A percentile compares a stretch with the other conserved stretches of the same genome.
Conservation (phyloP, 2,113 vertebrate genomes). For the Oreochromis niloticus region DNA sequence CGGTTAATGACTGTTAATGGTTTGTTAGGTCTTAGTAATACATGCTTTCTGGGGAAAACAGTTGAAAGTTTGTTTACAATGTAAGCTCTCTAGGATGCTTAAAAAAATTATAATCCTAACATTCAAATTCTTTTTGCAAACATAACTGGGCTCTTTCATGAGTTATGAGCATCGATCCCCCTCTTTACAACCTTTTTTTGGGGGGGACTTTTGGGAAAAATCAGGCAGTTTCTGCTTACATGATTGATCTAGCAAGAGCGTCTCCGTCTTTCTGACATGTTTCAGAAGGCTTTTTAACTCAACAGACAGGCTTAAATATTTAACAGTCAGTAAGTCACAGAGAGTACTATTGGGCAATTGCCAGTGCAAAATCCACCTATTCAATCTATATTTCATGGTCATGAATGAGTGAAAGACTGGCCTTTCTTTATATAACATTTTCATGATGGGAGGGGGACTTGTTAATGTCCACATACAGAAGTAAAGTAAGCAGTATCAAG, state of each 20-base stretch:
- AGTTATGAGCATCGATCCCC: not conserved
- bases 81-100: not conserved
- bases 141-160: not conserved
- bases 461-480: not conserved
- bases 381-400: constrained; percentile 54
- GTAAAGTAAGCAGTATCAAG: not conserved
- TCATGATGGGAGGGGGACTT: not conserved
- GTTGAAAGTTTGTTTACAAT: not conserved
- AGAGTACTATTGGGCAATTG: constrained; percentile 10
- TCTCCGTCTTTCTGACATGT: not conserved
- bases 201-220: not conserved
- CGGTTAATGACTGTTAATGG: not conserved
- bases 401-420: constrained; percentile 25
- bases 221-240: not conserved
- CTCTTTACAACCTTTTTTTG: not conserved
- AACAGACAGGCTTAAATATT: constrained; percentile 49
- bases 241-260: not conserved
- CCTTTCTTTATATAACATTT: constrained; percentile 39
- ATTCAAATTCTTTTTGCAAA: not conserved
- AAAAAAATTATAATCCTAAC: not conserved
- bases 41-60: not conserved
- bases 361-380: constrained; percentile 25
- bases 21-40: not conserved
- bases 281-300: constrained; percentile 14
- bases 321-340: constrained; percentile 26